Evolutionary conservation across 2,797 vertebrate species (phyloP).

Genomic region (Tolypeutes matacus): DNA sequence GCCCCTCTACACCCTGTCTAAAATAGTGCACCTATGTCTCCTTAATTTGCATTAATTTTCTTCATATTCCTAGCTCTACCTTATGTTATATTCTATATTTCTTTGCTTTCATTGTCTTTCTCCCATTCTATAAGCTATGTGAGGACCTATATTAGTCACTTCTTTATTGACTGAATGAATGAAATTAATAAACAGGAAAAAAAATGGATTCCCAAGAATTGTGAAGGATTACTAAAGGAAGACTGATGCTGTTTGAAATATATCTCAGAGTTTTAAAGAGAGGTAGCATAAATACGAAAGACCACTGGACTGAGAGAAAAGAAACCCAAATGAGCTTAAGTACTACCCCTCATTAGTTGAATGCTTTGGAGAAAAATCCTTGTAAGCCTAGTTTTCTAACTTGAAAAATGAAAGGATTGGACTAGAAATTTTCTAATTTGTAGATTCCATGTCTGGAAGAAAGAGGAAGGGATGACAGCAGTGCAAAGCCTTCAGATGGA

Average conservation of each 20-base stretch:
- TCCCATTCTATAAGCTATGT: neutral
- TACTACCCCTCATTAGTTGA: neutral
- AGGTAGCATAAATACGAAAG: neutral
- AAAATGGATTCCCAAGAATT: neutral
- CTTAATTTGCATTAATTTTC: neutral
- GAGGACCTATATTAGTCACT: neutral
- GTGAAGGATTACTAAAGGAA: neutral
- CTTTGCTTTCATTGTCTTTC: neutral
- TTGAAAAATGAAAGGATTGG: neutral
- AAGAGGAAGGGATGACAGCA: neutral
- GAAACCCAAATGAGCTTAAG: neutral
- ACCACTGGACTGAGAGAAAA: neutral
- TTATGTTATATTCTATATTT: neutral
- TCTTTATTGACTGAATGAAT: neutral
- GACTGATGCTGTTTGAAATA: neutral
- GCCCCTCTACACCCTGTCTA: neutral
- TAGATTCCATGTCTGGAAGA: neutral
- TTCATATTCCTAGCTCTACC: neutral
- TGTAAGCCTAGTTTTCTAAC: conserved; percentile 1
- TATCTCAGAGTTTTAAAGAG: neutral
- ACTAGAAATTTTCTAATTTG: neutral
- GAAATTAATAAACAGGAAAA: neutral
- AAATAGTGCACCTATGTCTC: neutral
- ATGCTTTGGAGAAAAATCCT: neutral
- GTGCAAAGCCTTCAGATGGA: neutral